Evolutionary conservation across 2,113 vertebrate species (phyloP).

Genomic region (Bagarius yarrelli): DNA sequence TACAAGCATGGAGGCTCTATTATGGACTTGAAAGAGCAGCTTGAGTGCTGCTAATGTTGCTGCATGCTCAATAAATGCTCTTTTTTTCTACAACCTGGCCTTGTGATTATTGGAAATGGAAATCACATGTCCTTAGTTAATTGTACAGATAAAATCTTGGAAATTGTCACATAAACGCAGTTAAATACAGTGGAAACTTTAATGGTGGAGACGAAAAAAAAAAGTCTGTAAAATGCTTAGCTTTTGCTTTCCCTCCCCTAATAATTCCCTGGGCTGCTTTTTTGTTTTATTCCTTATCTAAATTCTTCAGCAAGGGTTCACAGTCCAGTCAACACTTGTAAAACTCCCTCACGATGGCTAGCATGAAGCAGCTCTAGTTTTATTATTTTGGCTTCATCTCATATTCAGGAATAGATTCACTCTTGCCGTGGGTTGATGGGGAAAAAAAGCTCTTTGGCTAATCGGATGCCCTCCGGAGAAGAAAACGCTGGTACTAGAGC

Average conservation of each 20-base stretch:
- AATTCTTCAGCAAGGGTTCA: conserved; percentile 32
- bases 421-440: conserved; percentile 49
- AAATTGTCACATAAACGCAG: conserved; percentile 41
- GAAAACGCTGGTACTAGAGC: conserved; percentile 77
- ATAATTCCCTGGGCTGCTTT: conserved; percentile 8
- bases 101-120: conserved; percentile 38
- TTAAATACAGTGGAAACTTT: conserved; percentile 44
- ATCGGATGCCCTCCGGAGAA: conserved; percentile 78
- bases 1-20: conserved; percentile 13
- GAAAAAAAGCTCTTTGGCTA: conserved; percentile 75
- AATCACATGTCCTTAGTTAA: conserved; percentile 24
- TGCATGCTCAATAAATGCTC: conserved; percentile 27
- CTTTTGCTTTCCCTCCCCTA: conserved; percentile 10
- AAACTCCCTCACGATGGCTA: conserved; percentile 14
- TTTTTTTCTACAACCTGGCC: conserved; percentile 24
- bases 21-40: conserved; percentile 30
- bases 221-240: conserved; percentile 1
- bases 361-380: conserved; percentile 24
- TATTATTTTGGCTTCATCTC: conserved; percentile 23
- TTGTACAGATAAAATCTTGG: background rate
- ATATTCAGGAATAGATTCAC: conserved; percentile 41
- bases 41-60: conserved; percentile 36
- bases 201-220: conserved; percentile 29
- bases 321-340: conserved; percentile 33
- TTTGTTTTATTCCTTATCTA: conserved; percentile 41